phyloP scores from a whole-genome alignment of 2,888 invertebrate species.

The Nineta flava region DNA sequence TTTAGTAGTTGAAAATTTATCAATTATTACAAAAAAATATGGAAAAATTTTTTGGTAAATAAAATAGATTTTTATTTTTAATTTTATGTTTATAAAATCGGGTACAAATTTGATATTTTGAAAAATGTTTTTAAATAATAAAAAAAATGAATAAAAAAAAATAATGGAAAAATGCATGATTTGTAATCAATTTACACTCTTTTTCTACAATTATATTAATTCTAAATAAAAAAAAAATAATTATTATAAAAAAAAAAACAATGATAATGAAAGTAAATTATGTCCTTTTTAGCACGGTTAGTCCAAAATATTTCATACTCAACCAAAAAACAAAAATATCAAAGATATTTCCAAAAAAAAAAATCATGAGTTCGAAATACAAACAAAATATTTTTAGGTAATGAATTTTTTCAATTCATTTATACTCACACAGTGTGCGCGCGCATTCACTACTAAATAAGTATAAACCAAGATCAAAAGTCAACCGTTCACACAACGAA shows the following conservation, averaged over 20 bases:
- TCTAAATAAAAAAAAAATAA: neutral
- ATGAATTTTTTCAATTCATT: too few relatives aligned
- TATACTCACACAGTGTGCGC: too few relatives aligned
- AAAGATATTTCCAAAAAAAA: neutral
- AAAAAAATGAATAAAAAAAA: neutral
- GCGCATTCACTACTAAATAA: too few relatives aligned
- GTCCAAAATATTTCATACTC: too few relatives aligned
- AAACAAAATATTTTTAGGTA: too few relatives aligned
- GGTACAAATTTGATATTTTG: neutral
- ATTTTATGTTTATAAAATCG: neutral
- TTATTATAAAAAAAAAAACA: neutral
- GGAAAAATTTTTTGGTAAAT: too few relatives aligned
- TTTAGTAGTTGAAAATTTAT: too few relatives aligned
- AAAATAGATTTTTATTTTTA: neutral
- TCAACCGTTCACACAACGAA: neutral
- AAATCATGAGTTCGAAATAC: too few relatives aligned
- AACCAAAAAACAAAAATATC: neutral
- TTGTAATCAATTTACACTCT: constrained; percentile 4
- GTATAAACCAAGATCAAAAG: too few relatives aligned
- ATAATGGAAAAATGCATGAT: neutral
- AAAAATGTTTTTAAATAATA: constrained; percentile 1
- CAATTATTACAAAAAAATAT: too few relatives aligned
- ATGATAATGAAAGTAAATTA: constrained; percentile 1
- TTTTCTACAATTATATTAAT: constrained; percentile 6
- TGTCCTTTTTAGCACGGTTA: constrained; percentile 3